phyloP scores from a whole-genome alignment of 1,140 invertebrate species.

The Lepidurus packardi region DNA sequence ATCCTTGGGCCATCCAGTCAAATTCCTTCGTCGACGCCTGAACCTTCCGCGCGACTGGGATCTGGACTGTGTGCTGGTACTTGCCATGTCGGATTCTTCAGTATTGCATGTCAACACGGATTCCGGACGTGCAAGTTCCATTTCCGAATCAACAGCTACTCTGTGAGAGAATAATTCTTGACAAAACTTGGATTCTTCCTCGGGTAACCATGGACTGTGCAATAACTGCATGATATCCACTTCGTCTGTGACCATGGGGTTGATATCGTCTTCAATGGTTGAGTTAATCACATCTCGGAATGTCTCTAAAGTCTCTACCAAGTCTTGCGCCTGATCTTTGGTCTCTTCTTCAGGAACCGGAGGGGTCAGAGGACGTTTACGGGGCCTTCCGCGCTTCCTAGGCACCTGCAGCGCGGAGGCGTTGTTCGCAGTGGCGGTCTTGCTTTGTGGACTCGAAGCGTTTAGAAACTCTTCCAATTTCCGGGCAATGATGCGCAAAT shows the following conservation, averaged over 20 bases:
- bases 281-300: slow-evolving; percentile 2
- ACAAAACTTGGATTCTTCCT: neutral
- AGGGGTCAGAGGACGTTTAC: neutral
- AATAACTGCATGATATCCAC: slow-evolving; percentile 23
- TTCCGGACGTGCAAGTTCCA: neutral
- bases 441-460: neutral
- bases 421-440: neutral
- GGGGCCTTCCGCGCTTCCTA: slow-evolving; percentile 20
- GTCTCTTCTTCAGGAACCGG: neutral
- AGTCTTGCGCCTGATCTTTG: neutral
- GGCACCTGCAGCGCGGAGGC: neutral
- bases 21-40: slow-evolving; percentile 24
- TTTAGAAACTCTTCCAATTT: neutral
- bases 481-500: neutral
- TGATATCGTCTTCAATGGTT: neutral
- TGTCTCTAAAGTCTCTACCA: neutral
- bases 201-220: neutral
- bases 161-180: neutral
- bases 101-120: slow-evolving; percentile 13
- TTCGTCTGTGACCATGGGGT: neutral
- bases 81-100: slow-evolving; percentile 31
- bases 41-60: neutral
- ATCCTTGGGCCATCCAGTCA: slow-evolving; percentile 30
- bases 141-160: neutral
- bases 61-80: slow-evolving; percentile 28